A percentile compares a stretch with the other conserved stretches of the same genome.
These are phyloP conservation scores for Poecilia velifera DNA, from an alignment of 2,797 vertebrate species.

Conservation along the genomic window DNA sequence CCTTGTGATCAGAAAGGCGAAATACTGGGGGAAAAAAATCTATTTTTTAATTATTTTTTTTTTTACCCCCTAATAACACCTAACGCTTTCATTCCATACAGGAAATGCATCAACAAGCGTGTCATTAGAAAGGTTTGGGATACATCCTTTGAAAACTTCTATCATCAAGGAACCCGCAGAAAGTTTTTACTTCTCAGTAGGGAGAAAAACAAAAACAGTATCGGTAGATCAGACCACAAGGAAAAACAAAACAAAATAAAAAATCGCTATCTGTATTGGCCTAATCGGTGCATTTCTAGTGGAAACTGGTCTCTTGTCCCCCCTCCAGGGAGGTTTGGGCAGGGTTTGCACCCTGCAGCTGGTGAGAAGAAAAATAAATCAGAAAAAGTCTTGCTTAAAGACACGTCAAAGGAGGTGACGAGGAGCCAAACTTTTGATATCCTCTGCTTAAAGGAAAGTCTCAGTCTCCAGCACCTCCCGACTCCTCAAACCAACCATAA, in stretches of 20 bases:
- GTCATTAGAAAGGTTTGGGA: background rate
- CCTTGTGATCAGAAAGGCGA: background rate
- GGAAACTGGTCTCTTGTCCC: slow-evolving; percentile 55
- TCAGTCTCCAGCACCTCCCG: slow-evolving; percentile 18
- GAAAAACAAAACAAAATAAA: background rate
- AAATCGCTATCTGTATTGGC: background rate
- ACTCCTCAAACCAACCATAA: slow-evolving; percentile 44
- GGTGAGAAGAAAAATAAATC: slow-evolving; percentile 35
- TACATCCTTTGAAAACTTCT: background rate
- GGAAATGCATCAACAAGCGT: background rate
- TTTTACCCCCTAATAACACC: background rate
- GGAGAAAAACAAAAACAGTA: background rate
- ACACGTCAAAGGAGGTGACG: slow-evolving; percentile 50
- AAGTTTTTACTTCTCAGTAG: background rate
- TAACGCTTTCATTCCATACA: background rate
- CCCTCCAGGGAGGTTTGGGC: slow-evolving; percentile 73
- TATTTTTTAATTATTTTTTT: background rate
- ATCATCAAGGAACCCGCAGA: background rate
- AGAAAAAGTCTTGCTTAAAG: slow-evolving; percentile 64
- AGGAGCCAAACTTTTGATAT: slow-evolving; percentile 11
- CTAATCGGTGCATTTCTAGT: slow-evolving; percentile 13
- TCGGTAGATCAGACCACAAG: background rate
- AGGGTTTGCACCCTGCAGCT: slow-evolving; percentile 59
- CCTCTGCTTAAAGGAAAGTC: slow-evolving; percentile 52
- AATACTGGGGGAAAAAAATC: background rate